Evolutionary conservation across 1,140 invertebrate genomes (phyloP), one percentile per base, ranked within the genome.

Genomic region (Centruroides vittatus): DNA sequence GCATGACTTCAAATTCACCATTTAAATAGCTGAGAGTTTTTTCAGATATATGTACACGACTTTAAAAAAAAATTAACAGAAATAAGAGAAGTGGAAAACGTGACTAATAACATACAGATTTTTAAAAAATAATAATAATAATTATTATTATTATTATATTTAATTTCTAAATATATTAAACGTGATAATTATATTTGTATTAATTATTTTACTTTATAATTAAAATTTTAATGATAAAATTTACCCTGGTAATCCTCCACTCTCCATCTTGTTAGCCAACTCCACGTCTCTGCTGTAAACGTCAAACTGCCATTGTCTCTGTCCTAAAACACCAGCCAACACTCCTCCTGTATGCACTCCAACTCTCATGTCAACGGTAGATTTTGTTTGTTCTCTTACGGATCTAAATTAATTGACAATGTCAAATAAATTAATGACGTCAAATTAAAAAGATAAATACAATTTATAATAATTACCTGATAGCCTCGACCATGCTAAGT

Each of bases 201-300:
- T 23, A 51, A 51, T 51, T 34, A 51, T 51, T 51, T 51, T 51
- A 51, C 3, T 8, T 53, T 53, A 34, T 53, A 53, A 51, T 51
- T 51, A n/a, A 53, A 53, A 23, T 5, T 34, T 53, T 36, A 34
- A 53, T 8, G 49, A 63, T 13, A 35, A 0, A 54, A 75, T 81
- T 80, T 78, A 97, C 93, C 94, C 94, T 4, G 94, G 90, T 74
- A 88, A 84, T 48, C 95, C 95, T 62, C 88, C 90, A 72, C 90
- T 93, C 76, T 99, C 95, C 93, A 98, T 98, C 77, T 97, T 96
- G 74, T 98, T 98, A 9, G 95, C 95, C 51, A 98, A 77, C 69
- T 93, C 93, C 5, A 98, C 95, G 72, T 98, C 95, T 70, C 95
- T 35, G 61, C 89, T 92, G 74, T 97, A 98, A 46, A 99, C 91